These are phyloP conservation scores for Clanis bilineata DNA, from an alignment of 2,888 invertebrate genomes.

Conservation along the genomic window DNA sequence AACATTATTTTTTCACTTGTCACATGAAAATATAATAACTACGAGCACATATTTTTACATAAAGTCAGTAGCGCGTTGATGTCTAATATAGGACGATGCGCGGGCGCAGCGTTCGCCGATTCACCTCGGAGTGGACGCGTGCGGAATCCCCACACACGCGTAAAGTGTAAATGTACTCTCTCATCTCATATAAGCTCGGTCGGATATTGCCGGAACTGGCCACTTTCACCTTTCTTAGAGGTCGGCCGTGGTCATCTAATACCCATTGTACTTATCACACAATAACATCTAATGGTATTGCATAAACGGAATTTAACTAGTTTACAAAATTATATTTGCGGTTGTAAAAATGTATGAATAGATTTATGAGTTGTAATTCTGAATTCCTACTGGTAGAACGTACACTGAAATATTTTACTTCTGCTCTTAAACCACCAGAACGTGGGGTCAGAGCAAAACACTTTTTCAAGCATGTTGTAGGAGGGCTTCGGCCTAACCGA, in stretches of 20 bases:
- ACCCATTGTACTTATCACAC: constrained; percentile 44
- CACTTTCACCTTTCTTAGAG: constrained; percentile 64
- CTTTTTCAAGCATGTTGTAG: no score
- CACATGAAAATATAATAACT: constrained; percentile 7
- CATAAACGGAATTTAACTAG: constrained; percentile 26
- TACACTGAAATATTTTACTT: no score
- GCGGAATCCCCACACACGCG: constrained; percentile 49
- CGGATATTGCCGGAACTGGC: constrained; percentile 74
- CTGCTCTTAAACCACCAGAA: no score
- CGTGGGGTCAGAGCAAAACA: no score
- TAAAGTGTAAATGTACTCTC: constrained; percentile 40
- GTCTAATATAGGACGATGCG: constrained; percentile 47
- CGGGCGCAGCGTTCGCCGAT: constrained; percentile 58
- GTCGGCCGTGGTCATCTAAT: constrained; percentile 60
- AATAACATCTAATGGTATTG: constrained; percentile 37
- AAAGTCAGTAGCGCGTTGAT: constrained; percentile 35
- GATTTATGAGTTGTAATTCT: not conserved
- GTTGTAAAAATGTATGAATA: not conserved
- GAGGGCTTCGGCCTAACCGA: no score
- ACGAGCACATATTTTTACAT: constrained; percentile 5
- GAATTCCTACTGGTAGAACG: not conserved
- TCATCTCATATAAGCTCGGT: constrained; percentile 64
- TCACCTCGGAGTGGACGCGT: constrained; percentile 61
- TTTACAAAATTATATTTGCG: constrained; percentile 15
- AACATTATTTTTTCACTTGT: constrained; percentile 5